A percentile compares a stretch with the other conserved stretches of the same genome.
These are phyloP conservation scores for Sminthurides aquaticus DNA, from an alignment of 2,888 invertebrate species.

Conservation along the genomic window DNA sequence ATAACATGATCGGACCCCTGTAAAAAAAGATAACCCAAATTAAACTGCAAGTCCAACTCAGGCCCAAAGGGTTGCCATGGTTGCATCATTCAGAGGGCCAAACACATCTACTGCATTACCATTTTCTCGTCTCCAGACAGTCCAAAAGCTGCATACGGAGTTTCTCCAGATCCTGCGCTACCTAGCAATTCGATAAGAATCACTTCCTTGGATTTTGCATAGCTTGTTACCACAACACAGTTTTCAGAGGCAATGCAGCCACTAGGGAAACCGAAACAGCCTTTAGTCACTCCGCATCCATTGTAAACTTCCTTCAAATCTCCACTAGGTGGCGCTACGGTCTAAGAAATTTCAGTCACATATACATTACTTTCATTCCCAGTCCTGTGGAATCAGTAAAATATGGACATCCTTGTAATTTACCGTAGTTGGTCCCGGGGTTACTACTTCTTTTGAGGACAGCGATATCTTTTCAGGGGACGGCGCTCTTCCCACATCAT, in stretches of 20 bases:
- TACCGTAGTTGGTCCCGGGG: not conserved
- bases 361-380: no score
- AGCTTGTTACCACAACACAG: slow-evolving; percentile 60
- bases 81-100: no score
- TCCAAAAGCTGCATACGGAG: slow-evolving; percentile 16
- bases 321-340: not conserved
- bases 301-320: slow-evolving; percentile 53
- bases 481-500: no score
- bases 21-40: no score
- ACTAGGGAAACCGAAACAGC: slow-evolving; percentile 70
- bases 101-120: no score
- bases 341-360: no score
- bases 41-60: no score
- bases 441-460: not conserved
- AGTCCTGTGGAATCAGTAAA: no score
- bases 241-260: slow-evolving; percentile 59
- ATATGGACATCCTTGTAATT: no score
- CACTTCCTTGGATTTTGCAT: slow-evolving; percentile 27
- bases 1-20: slow-evolving; percentile 62
- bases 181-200: slow-evolving; percentile 10
- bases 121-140: slow-evolving; percentile 58
- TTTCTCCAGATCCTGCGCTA: not conserved
- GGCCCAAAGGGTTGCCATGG: no score
- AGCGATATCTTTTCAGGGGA: no score
- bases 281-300: slow-evolving; percentile 62